Percentiles rank a stretch among this genome's conserved stretches.
These are phyloP conservation scores for Corbicula japonica DNA, from an alignment of 2,888 invertebrate species.

Conservation along the genomic window DNA sequence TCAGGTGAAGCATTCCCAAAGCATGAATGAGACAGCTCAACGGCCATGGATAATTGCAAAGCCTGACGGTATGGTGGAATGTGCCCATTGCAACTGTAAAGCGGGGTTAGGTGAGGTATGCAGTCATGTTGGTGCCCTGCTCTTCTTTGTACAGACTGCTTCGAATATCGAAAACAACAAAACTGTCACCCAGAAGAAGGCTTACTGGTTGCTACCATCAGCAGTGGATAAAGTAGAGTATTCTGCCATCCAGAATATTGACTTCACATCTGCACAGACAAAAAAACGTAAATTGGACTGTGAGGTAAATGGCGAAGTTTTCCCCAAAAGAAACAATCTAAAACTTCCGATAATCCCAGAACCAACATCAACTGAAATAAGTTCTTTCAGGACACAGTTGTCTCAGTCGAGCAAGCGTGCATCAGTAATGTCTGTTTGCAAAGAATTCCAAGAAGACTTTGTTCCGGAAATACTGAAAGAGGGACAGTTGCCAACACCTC, in stretches of 20 bases:
- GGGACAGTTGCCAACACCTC: constrained; percentile 13
- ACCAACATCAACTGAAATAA: constrained; percentile 5
- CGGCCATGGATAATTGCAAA: constrained; percentile 17
- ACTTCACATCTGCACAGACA: constrained; percentile 37
- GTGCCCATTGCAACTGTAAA: constrained; percentile 40
- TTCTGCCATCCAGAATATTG: constrained; percentile 28
- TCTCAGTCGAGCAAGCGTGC: not conserved
- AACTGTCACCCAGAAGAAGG: constrained; percentile 42
- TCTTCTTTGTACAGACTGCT: constrained; percentile 26
- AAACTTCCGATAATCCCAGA: constrained; percentile 9
- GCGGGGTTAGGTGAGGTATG: constrained; percentile 41
- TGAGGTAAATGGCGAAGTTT: constrained; percentile 5
- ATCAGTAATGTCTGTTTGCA: not conserved
- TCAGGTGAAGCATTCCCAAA: constrained; percentile 41
- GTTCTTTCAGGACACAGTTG: not conserved
- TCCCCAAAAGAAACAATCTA: not conserved
- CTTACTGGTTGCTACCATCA: constrained; percentile 42
- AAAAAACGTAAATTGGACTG: constrained; percentile 33
- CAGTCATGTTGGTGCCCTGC: constrained; percentile 28
- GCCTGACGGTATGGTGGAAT: constrained; percentile 21
- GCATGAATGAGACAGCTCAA: constrained; percentile 24
- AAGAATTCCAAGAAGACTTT: not conserved
- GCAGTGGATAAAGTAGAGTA: constrained; percentile 15
- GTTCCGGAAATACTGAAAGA: constrained; percentile 1
- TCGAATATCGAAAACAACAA: not conserved